These are phyloP conservation scores for Hypotaenidia philippensis DNA, from an alignment of 2,797 vertebrate genomes.

Conservation along the genomic window DNA sequence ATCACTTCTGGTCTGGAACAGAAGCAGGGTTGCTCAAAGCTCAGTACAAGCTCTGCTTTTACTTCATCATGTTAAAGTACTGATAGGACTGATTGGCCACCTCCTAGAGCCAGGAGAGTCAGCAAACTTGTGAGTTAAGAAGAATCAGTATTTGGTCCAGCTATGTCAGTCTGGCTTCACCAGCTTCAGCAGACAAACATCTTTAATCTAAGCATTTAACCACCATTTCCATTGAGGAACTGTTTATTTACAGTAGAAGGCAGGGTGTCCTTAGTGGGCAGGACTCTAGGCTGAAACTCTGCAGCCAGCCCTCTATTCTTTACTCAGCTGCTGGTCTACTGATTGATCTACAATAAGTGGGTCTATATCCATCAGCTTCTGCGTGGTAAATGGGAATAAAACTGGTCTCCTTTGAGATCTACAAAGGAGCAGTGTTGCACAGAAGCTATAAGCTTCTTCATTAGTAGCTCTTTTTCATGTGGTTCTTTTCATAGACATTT, in stretches of 20 bases:
- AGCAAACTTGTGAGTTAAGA: background rate
- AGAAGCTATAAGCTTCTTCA: background rate
- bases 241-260: constrained; percentile 15
- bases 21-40: background rate
- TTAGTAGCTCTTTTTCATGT: constrained; percentile 41
- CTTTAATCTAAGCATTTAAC: background rate
- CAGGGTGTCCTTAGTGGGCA: background rate
- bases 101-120: background rate
- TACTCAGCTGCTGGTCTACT: background rate
- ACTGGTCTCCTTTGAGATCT: background rate
- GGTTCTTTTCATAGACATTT: constrained; percentile 33
- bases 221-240: background rate
- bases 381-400: background rate
- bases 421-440: constrained; percentile 13
- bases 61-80: background rate
- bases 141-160: background rate
- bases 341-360: background rate
- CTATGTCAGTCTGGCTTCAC: background rate
- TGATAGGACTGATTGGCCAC: background rate
- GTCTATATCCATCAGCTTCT: background rate
- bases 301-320: background rate
- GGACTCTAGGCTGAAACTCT: background rate
- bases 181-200: background rate
- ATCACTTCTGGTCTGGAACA: background rate
- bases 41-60: background rate